Conservation (phyloP, 2,888 invertebrate genomes). For the Melipona beecheii region DNA sequence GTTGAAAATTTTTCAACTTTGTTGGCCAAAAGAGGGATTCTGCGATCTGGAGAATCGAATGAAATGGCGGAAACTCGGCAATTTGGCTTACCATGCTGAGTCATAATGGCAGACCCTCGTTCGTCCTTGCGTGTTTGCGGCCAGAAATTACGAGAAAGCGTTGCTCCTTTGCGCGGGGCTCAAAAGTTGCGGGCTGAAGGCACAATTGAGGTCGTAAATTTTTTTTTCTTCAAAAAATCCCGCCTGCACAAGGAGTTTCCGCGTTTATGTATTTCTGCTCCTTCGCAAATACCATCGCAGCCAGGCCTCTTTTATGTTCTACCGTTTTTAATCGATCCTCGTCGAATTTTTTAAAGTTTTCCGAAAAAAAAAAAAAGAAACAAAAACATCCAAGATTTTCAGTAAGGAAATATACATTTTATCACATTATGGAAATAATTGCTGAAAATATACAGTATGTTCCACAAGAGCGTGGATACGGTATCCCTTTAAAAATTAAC, state of each 20-base stretch:
- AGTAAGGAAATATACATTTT: no score
- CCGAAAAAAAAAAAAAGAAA: no score
- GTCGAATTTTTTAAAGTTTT: background rate
- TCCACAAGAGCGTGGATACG: no score
- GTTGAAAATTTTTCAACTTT: no score
- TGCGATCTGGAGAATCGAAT: background rate
- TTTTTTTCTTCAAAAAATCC: conserved; percentile 23
- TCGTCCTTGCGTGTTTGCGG: conserved; percentile 52
- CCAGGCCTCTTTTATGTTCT: conserved; percentile 5
- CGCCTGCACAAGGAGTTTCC: conserved; percentile 30
- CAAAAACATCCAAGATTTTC: no score
- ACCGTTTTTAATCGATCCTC: background rate
- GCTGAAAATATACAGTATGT: no score
- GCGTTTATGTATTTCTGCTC: conserved; percentile 46
- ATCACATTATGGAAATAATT: no score
- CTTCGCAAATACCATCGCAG: background rate
- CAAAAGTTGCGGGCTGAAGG: conserved; percentile 38
- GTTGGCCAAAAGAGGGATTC: background rate
- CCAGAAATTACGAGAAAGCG: conserved; percentile 44
- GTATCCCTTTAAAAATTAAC: no score
- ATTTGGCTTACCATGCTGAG: conserved; percentile 46
- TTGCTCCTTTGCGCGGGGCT: conserved; percentile 29
- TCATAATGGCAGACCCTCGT: conserved; percentile 46
- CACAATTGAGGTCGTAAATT: conserved; percentile 48
- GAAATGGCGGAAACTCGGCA: conserved; percentile 6